A percentile compares a stretch with the other conserved stretches of the same genome.
Conservation (phyloP, 2,888 invertebrate genomes). For the Orthosia cruda region DNA sequence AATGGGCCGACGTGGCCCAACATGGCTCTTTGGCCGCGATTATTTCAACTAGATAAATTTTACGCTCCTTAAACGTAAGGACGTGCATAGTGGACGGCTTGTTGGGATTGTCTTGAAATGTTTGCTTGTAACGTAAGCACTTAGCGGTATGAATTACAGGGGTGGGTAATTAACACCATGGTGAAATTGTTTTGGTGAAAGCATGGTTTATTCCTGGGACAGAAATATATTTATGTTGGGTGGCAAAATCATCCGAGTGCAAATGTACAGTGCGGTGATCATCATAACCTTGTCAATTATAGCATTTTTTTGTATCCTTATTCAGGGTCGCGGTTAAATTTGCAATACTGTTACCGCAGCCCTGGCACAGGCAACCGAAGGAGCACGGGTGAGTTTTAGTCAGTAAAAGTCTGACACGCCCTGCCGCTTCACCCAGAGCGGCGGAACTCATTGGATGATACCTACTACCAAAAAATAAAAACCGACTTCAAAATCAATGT, state of each 20-base stretch:
- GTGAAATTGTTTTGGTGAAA: conserved; percentile 5
- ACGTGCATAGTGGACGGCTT: conserved; percentile 79
- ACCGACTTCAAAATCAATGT: too few species aligned
- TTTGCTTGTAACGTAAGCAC: conserved; percentile 42
- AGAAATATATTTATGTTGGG: background rate
- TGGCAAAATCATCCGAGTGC: background rate
- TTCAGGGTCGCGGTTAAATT: too few species aligned
- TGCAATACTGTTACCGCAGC: too few species aligned
- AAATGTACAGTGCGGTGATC: background rate
- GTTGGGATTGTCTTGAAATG: conserved; percentile 60
- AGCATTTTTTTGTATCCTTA: background rate
- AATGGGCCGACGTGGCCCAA: conserved; percentile 79
- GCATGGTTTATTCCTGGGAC: background rate
- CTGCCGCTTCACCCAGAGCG: too few species aligned
- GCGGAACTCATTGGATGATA: too few species aligned
- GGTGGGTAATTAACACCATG: conserved; percentile 38
- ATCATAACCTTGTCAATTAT: background rate
- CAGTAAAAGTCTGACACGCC: too few species aligned
- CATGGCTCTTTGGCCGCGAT: conserved; percentile 82
- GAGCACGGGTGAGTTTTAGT: too few species aligned
- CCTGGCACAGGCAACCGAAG: too few species aligned
- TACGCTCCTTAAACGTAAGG: conserved; percentile 84
- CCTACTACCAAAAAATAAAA: too few species aligned
- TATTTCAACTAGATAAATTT: conserved; percentile 88
- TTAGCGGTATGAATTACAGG: conserved; percentile 42